phyloP scores from a whole-genome alignment of 2,113 vertebrate species.

The Corythornis cristatus region DNA sequence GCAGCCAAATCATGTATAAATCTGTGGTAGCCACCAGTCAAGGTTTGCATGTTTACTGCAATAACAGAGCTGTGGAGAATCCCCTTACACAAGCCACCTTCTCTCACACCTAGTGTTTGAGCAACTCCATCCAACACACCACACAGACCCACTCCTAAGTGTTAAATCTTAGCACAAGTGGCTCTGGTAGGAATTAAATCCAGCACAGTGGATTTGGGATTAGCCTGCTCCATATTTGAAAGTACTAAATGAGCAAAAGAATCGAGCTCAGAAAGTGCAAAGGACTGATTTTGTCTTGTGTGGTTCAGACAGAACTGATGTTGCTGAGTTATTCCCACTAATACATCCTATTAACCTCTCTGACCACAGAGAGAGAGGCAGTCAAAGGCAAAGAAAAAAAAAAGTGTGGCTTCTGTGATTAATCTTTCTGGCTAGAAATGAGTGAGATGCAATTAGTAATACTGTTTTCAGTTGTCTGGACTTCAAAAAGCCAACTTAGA shows the following conservation, averaged over 20 bases:
- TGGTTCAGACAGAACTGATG: neutral
- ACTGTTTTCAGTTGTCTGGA: neutral
- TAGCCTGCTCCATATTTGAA: neutral
- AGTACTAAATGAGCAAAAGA: neutral
- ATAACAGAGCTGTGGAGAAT: neutral
- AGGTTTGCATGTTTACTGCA: neutral
- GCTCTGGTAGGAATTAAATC: neutral
- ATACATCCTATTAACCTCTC: neutral
- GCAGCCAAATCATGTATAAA: neutral
- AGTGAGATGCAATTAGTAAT: neutral
- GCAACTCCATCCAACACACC: neutral
- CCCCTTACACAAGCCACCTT: neutral
- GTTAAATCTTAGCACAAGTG: neutral
- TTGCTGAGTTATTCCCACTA: neutral
- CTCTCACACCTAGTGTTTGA: neutral
- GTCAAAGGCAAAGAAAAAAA: neutral
- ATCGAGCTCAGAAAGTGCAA: neutral
- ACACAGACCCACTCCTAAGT: neutral
- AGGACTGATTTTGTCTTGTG: neutral
- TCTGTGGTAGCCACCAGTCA: neutral
- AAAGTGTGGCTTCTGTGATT: neutral
- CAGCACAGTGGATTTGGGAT: neutral
- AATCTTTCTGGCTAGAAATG: neutral
- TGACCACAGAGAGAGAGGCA: neutral
- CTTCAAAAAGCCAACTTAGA: neutral